Evolutionary conservation across 1,140 invertebrate species (phyloP), one percentile per base, ranked within the genome.

Genomic region (Neelides sp.): DNA sequence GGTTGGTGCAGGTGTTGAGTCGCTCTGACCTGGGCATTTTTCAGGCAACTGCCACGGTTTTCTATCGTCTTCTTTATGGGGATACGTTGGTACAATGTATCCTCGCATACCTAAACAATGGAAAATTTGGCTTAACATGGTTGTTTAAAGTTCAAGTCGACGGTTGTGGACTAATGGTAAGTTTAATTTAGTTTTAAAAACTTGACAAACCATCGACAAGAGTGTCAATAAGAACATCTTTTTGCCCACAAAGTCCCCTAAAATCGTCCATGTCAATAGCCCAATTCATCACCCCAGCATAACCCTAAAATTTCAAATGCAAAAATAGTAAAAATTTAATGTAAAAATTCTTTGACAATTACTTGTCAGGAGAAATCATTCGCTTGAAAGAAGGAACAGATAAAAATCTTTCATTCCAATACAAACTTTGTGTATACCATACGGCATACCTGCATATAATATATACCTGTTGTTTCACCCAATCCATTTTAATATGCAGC

Each of bases 241-340:
- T 73, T 1, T 73, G 68, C 0, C 85, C 85, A 62, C 85, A 88
- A 2, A 84, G 58, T 1, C 83, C 83, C 42, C 73, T 70, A 61
- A 86, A 87, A 61, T 87, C 84, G 48, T 88, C 84, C 83, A 87
- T 85, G 54, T 87, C 85, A 39, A 86, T 82, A 4, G 85, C 84
- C n/a, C 10, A 17, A 8, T 32, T 32, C n/a, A n/a, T n/a, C n/a
- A n/a, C n/a, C n/a, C n/a, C n/a, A n/a, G n/a, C n/a, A n/a, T n/a
- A n/a, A n/a, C n/a, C n/a, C n/a, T n/a, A n/a, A n/a, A n/a, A n/a
- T n/a, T n/a, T n/a, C n/a, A n/a, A n/a, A n/a, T n/a, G n/a, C n/a
- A n/a, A n/a, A n/a, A n/a, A n/a, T n/a, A n/a, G n/a, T n/a, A n/a
- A n/a, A n/a, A n/a, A n/a, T n/a, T n/a, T n/a, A n/a, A n/a, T n/a